phyloP scores from a whole-genome alignment of 2,888 invertebrate species.

The Brachypalpus laphriformis region DNA sequence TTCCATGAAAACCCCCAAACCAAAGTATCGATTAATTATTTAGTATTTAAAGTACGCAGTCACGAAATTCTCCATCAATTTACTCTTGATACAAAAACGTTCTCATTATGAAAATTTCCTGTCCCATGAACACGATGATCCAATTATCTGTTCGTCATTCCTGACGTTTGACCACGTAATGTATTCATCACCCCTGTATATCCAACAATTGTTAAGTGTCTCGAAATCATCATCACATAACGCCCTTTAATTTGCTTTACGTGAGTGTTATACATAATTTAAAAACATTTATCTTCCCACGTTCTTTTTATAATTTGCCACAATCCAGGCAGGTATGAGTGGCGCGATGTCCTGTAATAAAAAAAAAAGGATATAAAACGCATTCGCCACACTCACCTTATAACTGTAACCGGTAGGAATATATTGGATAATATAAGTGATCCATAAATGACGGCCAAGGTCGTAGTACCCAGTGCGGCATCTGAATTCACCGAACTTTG shows the following conservation, averaged over 20 bases:
- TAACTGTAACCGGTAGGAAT: constrained; percentile 92
- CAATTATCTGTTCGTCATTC: constrained; percentile 36
- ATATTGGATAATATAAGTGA: constrained; percentile 95
- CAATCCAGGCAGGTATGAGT: not conserved
- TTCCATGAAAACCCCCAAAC: not conserved
- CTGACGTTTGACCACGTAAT: constrained; percentile 40
- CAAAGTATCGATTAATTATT: not conserved
- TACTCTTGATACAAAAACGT: not conserved
- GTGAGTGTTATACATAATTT: not conserved
- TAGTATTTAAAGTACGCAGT: not conserved
- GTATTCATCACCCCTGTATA: constrained; percentile 8
- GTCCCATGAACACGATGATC: constrained; percentile 43
- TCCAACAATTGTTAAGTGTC: constrained; percentile 19
- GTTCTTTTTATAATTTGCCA: not conserved
- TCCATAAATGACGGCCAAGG: constrained; percentile 93
- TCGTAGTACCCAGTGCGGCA: constrained; percentile 91
- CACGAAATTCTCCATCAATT: constrained; percentile 17
- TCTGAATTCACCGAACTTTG: constrained; percentile 94
- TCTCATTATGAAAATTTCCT: constrained; percentile 28
- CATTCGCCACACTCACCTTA: constrained; percentile 85
- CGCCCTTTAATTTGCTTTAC: not conserved
- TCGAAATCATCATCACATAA: constrained; percentile 16
- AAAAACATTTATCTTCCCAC: not conserved
- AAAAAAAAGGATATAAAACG: not conserved
- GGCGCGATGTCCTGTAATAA: not conserved